These are phyloP conservation scores for Lithobates pipiens DNA, from an alignment of 2,797 vertebrate species.

Conservation along the genomic window DNA sequence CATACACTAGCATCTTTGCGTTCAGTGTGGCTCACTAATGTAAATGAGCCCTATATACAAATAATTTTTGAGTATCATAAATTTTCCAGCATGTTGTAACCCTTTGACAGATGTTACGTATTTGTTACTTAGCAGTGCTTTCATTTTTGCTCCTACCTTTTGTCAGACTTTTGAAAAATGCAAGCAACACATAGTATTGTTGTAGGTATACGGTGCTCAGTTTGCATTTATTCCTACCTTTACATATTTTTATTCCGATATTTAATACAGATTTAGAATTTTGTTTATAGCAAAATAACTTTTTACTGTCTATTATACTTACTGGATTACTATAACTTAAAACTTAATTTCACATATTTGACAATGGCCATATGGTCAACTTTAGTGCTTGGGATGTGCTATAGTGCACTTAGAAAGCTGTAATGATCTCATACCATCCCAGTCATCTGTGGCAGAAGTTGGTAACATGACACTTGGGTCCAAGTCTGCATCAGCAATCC, in stretches of 20 bases:
- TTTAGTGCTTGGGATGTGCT: neutral
- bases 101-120: too few species aligned
- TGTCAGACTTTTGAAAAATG: neutral
- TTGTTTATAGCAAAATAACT: neutral
- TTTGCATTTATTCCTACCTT: neutral
- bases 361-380: neutral
- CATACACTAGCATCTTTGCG: too few species aligned
- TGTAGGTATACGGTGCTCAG: neutral
- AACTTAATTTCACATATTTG: neutral
- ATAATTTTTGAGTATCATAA: too few species aligned
- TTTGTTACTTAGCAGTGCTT: too few species aligned
- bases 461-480: neutral
- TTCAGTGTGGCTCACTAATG: too few species aligned
- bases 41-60: too few species aligned
- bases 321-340: neutral
- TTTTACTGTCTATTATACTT: neutral
- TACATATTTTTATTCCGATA: neutral
- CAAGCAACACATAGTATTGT: neutral
- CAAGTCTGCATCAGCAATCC: neutral
- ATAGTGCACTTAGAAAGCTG: neutral
- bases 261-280: neutral
- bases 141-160: neutral
- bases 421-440: neutral
- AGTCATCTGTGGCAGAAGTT: neutral
- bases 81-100: too few species aligned